phyloP scores from a whole-genome alignment of 35 echinoderm and acorn worm genomes.

The Hemicentrotus pulcherrimus region DNA sequence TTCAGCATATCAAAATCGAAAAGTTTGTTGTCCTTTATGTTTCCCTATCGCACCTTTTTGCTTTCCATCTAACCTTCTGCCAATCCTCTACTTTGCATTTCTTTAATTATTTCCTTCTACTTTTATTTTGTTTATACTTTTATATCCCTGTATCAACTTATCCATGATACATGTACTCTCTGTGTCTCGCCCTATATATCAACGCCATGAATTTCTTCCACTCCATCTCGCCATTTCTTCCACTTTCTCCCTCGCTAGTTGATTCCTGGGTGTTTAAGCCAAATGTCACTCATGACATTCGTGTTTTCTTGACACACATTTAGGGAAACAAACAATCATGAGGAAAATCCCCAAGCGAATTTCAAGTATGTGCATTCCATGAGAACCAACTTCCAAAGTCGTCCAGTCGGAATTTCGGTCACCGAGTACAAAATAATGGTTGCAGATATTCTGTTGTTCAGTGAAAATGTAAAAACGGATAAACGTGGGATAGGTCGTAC shows the following conservation, averaged over 20 bases:
- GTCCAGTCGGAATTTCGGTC: not conserved
- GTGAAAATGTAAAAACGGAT: not conserved
- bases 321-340: slow-evolving; percentile 32
- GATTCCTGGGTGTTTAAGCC: not conserved
- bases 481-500: not conserved
- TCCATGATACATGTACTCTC: not conserved
- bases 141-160: not conserved
- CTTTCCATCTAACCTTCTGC: no score
- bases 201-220: not conserved
- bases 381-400: slow-evolving; percentile 7
- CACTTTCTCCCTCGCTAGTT: not conserved
- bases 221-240: not conserved
- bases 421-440: slow-evolving; percentile 3
- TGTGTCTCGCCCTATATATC: not conserved
- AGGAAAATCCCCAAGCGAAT: slow-evolving; percentile 30
- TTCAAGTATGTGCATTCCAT: not conserved
- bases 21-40: no score
- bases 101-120: no score
- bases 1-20: no score
- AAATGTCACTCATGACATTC: slow-evolving; percentile 37
- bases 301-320: slow-evolving; percentile 40
- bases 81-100: no score
- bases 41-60: no score
- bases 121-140: not conserved
- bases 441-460: not conserved